phyloP scores from a whole-genome alignment of 2,113 vertebrate species.

The Felis chaus region DNA sequence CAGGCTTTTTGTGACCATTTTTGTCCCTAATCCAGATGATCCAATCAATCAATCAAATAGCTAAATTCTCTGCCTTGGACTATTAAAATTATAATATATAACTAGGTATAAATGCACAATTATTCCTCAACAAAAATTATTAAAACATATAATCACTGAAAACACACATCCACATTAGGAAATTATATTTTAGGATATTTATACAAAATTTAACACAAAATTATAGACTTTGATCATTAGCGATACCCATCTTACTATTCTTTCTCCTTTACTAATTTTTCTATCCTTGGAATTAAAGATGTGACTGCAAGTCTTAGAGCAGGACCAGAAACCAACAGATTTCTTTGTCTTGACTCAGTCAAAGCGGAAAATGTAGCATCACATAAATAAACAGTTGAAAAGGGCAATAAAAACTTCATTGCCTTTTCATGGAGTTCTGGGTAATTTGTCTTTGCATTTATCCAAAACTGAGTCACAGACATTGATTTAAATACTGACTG shows the following conservation, averaged over 20 bases:
- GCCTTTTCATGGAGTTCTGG: constrained; percentile 76
- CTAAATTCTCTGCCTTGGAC: background rate
- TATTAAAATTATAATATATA: constrained; percentile 38
- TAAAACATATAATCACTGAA: constrained; percentile 69
- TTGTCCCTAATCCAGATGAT: constrained; percentile 8
- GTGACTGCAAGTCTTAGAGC: constrained; percentile 74
- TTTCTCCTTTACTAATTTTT: constrained; percentile 75
- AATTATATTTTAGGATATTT: constrained; percentile 70
- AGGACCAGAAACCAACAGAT: constrained; percentile 55
- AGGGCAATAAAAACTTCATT: constrained; percentile 70
- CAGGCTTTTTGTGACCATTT: background rate
- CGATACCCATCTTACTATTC: constrained; percentile 50
- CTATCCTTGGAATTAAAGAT: constrained; percentile 77
- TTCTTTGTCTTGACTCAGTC: constrained; percentile 69
- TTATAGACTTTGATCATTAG: constrained; percentile 56
- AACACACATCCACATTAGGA: constrained; percentile 68
- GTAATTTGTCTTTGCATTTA: constrained; percentile 64
- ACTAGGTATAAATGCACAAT: constrained; percentile 25
- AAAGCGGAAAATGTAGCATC: constrained; percentile 74
- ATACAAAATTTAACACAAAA: constrained; percentile 71
- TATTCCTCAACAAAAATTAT: constrained; percentile 58
- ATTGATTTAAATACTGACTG: constrained; percentile 67
- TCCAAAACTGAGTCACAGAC: constrained; percentile 76
- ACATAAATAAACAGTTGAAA: constrained; percentile 70
- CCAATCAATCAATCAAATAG: background rate